phyloP scores from a whole-genome alignment of 2,797 vertebrate genomes.

The Acanthis flammea region DNA sequence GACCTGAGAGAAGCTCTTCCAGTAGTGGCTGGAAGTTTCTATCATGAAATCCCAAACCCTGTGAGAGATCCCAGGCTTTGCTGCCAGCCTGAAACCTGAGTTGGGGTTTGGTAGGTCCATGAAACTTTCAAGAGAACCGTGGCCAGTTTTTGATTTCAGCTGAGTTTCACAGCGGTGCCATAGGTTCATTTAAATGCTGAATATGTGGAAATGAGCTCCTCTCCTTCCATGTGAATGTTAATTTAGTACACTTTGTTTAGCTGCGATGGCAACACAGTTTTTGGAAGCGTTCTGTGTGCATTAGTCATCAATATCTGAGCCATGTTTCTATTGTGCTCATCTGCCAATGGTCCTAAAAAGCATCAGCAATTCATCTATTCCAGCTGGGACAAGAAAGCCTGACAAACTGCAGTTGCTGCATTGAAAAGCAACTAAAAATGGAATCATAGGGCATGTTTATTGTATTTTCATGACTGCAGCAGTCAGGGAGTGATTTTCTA shows the following conservation, averaged over 20 bases:
- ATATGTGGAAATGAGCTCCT: slow-evolving; percentile 22
- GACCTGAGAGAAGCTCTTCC: neutral
- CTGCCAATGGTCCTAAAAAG: slow-evolving; percentile 68
- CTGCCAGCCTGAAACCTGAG: slow-evolving; percentile 49
- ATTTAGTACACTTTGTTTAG: slow-evolving; percentile 62
- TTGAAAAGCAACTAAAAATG: slow-evolving; percentile 62
- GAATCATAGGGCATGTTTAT: slow-evolving; percentile 53
- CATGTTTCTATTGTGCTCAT: slow-evolving; percentile 61
- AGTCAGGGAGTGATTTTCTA: slow-evolving; percentile 11
- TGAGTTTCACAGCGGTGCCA: neutral
- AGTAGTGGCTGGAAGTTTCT: neutral
- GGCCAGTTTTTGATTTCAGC: slow-evolving; percentile 52
- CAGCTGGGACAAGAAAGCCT: slow-evolving; percentile 66
- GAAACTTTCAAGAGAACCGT: slow-evolving; percentile 49
- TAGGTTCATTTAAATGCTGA: slow-evolving; percentile 49
- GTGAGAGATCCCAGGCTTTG: slow-evolving; percentile 1
- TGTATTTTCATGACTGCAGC: slow-evolving; percentile 58
- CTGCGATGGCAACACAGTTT: slow-evolving; percentile 56
- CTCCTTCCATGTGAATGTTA: slow-evolving; percentile 47
- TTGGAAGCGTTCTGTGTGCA: slow-evolving; percentile 47
- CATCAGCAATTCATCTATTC: slow-evolving; percentile 66
- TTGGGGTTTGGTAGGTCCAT: slow-evolving; percentile 11
- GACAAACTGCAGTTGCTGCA: slow-evolving; percentile 39
- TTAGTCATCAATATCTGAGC: slow-evolving; percentile 65
- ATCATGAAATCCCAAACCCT: slow-evolving; percentile 29